phyloP scores from a whole-genome alignment of 2,888 invertebrate genomes.

The Epistrophella euchroma region DNA sequence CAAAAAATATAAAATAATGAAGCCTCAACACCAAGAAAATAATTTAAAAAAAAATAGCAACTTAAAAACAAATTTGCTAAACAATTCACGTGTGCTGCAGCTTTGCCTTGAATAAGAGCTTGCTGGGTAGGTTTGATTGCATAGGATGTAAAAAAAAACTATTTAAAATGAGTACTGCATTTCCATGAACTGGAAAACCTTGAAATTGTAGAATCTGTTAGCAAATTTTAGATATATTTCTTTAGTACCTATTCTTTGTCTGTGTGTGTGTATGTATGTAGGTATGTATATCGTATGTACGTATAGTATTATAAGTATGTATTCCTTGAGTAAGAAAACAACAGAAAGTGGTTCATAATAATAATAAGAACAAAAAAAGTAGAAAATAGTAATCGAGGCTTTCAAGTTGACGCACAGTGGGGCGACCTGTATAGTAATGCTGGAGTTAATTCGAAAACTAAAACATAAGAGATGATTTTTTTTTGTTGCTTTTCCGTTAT shows the following conservation, averaged over 20 bases:
- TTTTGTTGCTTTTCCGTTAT: too few species aligned
- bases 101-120: neutral
- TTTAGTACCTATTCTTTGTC: neutral
- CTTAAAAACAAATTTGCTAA: neutral
- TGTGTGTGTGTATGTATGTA: too few species aligned
- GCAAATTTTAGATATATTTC: neutral
- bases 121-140: neutral
- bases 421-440: too few species aligned
- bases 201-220: conserved; percentile 1
- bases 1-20: neutral
- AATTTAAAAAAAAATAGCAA: neutral
- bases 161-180: neutral
- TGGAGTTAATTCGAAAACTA: too few species aligned
- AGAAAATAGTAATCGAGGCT: neutral
- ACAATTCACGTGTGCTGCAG: neutral
- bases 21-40: too few species aligned
- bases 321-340: neutral
- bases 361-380: neutral
- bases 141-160: neutral
- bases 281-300: too few species aligned
- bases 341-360: neutral
- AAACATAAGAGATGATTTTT: too few species aligned
- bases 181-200: neutral
- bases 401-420: too few species aligned
- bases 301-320: too few species aligned